Evolutionary conservation across 1,140 invertebrate species (phyloP).

Genomic region (Cotesia vestalis): DNA sequence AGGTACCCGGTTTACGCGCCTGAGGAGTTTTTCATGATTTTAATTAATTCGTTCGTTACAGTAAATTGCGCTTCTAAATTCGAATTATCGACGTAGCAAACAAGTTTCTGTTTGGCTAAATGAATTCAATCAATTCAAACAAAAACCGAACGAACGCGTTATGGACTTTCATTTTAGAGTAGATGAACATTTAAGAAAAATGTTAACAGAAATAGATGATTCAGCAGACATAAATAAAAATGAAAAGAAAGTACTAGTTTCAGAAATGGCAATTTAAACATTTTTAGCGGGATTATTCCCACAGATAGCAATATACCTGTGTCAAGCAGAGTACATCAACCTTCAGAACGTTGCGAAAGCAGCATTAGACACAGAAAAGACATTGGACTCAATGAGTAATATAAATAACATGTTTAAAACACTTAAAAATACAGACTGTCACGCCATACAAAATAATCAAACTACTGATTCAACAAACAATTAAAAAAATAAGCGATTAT

Average conservation of each 20-base stretch:
- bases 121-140: too few relatives aligned
- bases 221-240: not conserved
- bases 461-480: not conserved
- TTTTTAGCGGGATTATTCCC: not conserved
- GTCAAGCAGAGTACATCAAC: not conserved
- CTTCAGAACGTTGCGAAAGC: not conserved
- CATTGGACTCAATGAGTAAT: not conserved
- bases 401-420: not conserved
- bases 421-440: too few relatives aligned
- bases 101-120: too few relatives aligned
- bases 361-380: constrained; percentile 1
- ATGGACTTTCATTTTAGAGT: too few relatives aligned
- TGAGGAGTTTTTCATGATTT: too few relatives aligned
- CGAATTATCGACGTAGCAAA: too few relatives aligned
- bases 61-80: too few relatives aligned
- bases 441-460: too few relatives aligned
- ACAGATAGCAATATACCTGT: not conserved
- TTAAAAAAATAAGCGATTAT: too few relatives aligned
- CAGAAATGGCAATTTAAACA: not conserved
- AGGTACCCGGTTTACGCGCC: too few relatives aligned
- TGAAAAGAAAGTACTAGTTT: not conserved
- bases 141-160: too few relatives aligned
- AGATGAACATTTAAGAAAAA: not conserved
- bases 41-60: too few relatives aligned
- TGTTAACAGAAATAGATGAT: not conserved